Base-by-base conservation (phyloP, 2,888 invertebrate genomes). In the Alsophila aescularia region DNA sequence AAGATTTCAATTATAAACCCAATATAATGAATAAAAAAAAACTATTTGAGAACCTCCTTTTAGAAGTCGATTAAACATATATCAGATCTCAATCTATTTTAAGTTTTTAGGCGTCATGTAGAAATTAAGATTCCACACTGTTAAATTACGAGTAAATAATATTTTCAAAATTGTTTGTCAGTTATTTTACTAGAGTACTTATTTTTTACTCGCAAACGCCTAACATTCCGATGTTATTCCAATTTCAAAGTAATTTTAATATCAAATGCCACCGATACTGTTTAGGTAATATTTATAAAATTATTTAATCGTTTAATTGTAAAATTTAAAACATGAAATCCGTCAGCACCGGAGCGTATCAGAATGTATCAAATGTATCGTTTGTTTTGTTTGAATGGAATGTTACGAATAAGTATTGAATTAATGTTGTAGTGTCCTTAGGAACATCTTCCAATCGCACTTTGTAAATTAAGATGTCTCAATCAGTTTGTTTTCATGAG, bases 301-400 rank as follows among this genome's bases (percentile, higher is more conserved):
- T 45, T 55, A 56, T 63, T 60, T 52, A 58, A 58, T 58, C 58
- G 45, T 41, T 58, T 59, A 49, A 52, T 54, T 36, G 45, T 70
- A 61, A 39, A 49, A 34, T 29, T 50, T 31, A n/a, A 36, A 18
- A 24, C 14, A 39, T 32, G 36, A 14, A 35, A 51, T 71, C 76
- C 70, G 62, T 63, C 82, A 78, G 85, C 87, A 85, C 87, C 86
- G 80, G 77, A 72, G 81, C 81, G 78, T 75, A 64, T 77, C 75
- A 72, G 76, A 68, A 64, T 61, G 47, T 65, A 54, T 62, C 55
- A 55, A 63, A 40, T 29, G 47, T 62, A 51, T 67, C 67, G 64
- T 73, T 77, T 67, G 64, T 72, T 72, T 73, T 51, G 64, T 75
- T 79, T 76, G 61, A 66, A 70, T 78, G 77, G 70, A 76, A 73